Evolutionary conservation across 2,888 invertebrate genomes (phyloP).

Genomic region (Seira sanloemensis): DNA sequence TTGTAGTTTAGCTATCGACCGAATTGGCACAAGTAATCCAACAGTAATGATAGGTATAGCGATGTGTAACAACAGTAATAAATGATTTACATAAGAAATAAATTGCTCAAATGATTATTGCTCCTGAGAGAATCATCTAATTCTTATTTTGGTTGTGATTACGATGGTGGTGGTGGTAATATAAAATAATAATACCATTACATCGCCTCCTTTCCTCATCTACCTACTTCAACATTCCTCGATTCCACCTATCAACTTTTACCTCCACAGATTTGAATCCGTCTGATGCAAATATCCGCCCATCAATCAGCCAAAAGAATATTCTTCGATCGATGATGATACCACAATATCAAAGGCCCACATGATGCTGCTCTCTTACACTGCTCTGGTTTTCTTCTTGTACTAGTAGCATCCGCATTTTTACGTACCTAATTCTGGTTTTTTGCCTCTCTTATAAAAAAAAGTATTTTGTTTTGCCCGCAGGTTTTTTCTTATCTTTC

Average conservation of each 20-base stretch:
- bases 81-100: constrained; percentile 43
- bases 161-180: constrained; percentile 35
- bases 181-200: constrained; percentile 30
- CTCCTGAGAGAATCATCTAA: constrained; percentile 32
- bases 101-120: constrained; percentile 46
- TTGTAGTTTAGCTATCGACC: background rate
- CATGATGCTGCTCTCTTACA: background rate
- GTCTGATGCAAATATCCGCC: constrained; percentile 56
- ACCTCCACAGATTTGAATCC: background rate
- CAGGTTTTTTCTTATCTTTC: background rate
- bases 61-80: constrained; percentile 26
- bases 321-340: constrained; percentile 1
- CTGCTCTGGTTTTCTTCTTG: background rate
- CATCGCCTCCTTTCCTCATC: background rate
- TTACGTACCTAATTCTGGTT: background rate
- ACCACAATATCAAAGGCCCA: background rate
- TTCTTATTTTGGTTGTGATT: constrained; percentile 26
- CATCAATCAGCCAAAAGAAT: constrained; percentile 55
- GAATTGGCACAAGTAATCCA: background rate
- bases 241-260: background rate
- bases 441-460: background rate
- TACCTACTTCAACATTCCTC: constrained; percentile 1
- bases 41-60: background rate
- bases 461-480: background rate
- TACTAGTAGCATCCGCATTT: background rate